Evolutionary conservation across 2,797 vertebrate genomes (phyloP).

Genomic region (Phyllotis vaccarum): DNA sequence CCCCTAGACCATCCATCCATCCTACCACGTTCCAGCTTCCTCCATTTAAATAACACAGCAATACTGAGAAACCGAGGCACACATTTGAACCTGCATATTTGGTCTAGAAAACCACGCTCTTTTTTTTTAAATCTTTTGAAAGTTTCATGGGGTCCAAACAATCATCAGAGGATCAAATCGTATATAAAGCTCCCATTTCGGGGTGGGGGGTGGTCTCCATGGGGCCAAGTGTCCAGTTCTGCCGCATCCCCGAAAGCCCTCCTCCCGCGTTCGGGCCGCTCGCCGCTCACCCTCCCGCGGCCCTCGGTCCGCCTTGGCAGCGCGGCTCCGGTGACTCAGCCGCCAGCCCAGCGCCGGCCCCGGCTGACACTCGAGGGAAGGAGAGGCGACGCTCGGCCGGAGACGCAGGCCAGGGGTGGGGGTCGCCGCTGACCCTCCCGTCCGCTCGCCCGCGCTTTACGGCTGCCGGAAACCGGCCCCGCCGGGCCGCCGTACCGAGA

Average conservation of each 20-base stretch:
- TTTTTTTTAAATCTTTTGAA: no score
- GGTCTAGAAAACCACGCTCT: not conserved
- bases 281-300: not conserved
- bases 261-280: not conserved
- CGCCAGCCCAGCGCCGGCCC: not conserved
- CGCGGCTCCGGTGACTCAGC: not conserved
- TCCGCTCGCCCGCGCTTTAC: constrained; percentile 79
- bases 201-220: not conserved
- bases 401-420: not conserved
- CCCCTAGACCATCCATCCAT: not conserved
- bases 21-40: not conserved
- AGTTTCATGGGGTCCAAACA: not conserved
- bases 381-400: not conserved
- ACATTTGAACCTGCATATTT: not conserved
- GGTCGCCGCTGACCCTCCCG: not conserved
- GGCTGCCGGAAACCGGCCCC: constrained; percentile 84
- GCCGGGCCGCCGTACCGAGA: constrained; percentile 78
- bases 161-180: no score
- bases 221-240: not conserved
- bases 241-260: not conserved
- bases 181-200: not conserved
- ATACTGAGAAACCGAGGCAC: not conserved
- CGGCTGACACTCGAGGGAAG: not conserved
- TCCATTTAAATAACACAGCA: not conserved
- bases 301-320: not conserved